These are phyloP conservation scores for Chesias legatella DNA, from an alignment of 2,888 invertebrate genomes.

Conservation along the genomic window DNA sequence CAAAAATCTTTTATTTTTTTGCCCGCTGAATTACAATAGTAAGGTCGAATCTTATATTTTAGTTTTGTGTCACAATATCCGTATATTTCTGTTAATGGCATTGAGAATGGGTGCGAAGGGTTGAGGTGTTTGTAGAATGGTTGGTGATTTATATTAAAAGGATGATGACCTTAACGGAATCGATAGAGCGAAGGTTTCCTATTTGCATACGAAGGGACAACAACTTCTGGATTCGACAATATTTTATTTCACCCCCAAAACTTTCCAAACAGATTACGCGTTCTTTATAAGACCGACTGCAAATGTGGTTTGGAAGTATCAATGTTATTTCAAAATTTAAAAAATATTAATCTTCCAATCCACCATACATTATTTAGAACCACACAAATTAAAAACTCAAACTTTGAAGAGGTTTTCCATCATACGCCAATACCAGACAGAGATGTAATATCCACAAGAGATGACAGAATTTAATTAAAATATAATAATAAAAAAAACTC, in stretches of 20 bases:
- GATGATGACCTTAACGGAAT: conserved; percentile 21
- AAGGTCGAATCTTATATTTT: no score
- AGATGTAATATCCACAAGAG: conserved; percentile 64
- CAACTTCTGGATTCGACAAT: conserved; percentile 9
- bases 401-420: conserved; percentile 55
- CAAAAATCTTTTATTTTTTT: no score
- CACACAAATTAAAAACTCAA: conserved; percentile 54
- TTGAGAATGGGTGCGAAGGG: conserved; percentile 6
- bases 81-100: background rate
- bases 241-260: conserved; percentile 6
- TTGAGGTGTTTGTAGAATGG: conserved; percentile 22
- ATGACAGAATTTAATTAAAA: conserved; percentile 79
- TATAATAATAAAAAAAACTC: conserved; percentile 74
- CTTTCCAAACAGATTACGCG: conserved; percentile 1
- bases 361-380: conserved; percentile 13
- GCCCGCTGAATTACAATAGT: no score
- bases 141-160: conserved; percentile 25
- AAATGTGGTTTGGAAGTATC: no score
- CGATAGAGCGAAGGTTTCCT: conserved; percentile 16
- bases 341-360: no score
- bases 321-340: no score
- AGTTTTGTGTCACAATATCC: no score
- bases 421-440: conserved; percentile 73
- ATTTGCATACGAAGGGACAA: conserved; percentile 16
- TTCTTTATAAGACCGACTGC: no score